Conservation (phyloP, 2,113 vertebrate species). For the Festucalex cinctus region DNA sequence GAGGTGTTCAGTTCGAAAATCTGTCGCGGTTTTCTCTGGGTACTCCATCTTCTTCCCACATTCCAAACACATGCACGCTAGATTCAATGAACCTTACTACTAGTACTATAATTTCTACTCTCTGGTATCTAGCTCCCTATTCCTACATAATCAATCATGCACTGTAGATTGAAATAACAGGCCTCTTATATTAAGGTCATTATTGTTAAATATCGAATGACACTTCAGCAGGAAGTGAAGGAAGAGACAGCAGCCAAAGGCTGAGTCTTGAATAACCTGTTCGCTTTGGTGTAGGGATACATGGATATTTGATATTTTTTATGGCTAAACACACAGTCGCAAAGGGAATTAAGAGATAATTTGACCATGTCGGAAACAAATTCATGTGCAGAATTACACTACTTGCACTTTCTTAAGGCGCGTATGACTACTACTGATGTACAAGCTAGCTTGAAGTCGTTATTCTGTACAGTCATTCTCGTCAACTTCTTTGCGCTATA, state of each 20-base stretch:
- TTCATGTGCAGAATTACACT: not conserved
- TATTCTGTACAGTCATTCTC: too few species aligned
- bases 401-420: too few species aligned
- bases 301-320: not conserved
- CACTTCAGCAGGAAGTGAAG: constrained; percentile 13
- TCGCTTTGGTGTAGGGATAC: not conserved
- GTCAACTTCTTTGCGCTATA: too few species aligned
- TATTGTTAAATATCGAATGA: constrained; percentile 32
- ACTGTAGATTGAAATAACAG: constrained; percentile 50
- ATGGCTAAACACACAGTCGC: not conserved
- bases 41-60: too few species aligned
- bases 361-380: not conserved
- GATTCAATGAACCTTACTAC: too few species aligned
- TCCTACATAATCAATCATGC: constrained; percentile 40
- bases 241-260: constrained; percentile 9
- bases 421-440: not conserved
- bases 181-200: constrained; percentile 10
- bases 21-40: too few species aligned
- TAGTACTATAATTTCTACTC: constrained; percentile 11
- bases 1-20: too few species aligned
- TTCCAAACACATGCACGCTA: too few species aligned
- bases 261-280: not conserved
- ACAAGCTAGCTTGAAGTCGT: not conserved
- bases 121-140: constrained; percentile 54
- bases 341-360: not conserved